Evolutionary conservation across 2,888 invertebrate genomes (phyloP).

Genomic region (Tenthredo scrophulariae): DNA sequence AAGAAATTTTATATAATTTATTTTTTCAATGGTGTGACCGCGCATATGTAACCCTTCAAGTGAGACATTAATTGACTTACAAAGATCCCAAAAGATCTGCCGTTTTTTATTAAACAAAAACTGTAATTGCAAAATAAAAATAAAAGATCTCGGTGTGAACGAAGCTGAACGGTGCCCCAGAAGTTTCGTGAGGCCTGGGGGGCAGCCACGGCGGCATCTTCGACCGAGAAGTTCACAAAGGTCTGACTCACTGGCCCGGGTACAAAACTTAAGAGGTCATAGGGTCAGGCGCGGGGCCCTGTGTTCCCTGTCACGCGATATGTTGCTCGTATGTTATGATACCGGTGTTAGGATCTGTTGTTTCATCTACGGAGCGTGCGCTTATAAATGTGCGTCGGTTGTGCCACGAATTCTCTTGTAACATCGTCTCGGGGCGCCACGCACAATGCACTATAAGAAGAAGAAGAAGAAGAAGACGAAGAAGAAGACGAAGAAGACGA

Average conservation of each 20-base stretch:
- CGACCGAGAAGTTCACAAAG: slow-evolving; percentile 66
- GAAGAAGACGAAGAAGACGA: too few species aligned
- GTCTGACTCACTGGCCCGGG: slow-evolving; percentile 66
- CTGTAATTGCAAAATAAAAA: background rate
- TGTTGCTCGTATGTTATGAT: slow-evolving; percentile 72
- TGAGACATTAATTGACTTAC: background rate
- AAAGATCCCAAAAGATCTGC: background rate
- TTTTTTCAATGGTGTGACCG: background rate
- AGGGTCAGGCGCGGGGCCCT: slow-evolving; percentile 70
- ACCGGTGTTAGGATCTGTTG: slow-evolving; percentile 62
- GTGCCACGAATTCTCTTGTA: slow-evolving; percentile 43
- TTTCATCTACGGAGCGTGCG: slow-evolving; percentile 54
- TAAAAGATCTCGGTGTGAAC: background rate
- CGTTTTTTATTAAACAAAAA: background rate
- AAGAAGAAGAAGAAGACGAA: too few species aligned
- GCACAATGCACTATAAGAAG: slow-evolving; percentile 34
- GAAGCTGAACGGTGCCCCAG: slow-evolving; percentile 42
- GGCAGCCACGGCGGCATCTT: slow-evolving; percentile 58
- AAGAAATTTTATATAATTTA: background rate
- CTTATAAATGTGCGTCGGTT: slow-evolving; percentile 29
- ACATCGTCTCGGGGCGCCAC: slow-evolving; percentile 19
- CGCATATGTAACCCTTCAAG: background rate
- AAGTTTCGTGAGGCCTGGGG: slow-evolving; percentile 63
- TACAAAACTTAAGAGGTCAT: slow-evolving; percentile 71
- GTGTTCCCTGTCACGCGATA: slow-evolving; percentile 75